A percentile compares a stretch with the other conserved stretches of the same genome.
Evolutionary conservation across 2,888 invertebrate genomes (phyloP).

Genomic region (Polyommatus icarus): DNA sequence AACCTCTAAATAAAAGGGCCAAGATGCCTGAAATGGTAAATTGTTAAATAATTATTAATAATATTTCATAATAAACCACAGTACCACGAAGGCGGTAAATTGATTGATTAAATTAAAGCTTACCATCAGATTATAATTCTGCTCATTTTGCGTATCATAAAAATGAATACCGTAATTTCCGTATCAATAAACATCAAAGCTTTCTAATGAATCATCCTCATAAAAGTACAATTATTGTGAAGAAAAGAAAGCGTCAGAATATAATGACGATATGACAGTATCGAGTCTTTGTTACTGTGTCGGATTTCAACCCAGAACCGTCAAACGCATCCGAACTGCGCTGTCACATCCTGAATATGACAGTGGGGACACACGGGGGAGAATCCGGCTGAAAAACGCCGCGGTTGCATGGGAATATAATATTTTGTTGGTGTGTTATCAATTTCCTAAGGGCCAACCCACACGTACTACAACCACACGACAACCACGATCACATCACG

Average conservation of each 20-base stretch:
- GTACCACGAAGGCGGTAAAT: no score
- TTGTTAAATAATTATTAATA: no score
- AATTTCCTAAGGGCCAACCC: no score
- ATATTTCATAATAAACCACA: no score
- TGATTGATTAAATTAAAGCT: neutral
- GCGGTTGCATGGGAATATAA: neutral
- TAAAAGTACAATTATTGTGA: neutral
- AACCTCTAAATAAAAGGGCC: no score
- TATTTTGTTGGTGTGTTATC: no score
- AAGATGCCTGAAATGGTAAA: no score
- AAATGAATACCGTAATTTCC: neutral
- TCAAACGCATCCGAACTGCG: constrained; percentile 60
- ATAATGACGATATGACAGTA: constrained; percentile 2
- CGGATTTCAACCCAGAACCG: constrained; percentile 54
- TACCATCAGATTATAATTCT: neutral
- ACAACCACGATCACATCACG: no score
- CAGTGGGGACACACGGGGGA: constrained; percentile 45
- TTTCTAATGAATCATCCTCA: constrained; percentile 7
- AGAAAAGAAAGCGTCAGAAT: neutral
- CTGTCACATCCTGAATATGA: constrained; percentile 64
- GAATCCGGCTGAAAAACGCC: constrained; percentile 37
- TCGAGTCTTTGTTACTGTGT: constrained; percentile 17
- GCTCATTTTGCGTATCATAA: neutral
- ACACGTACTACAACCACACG: no score
- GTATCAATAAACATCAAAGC: constrained; percentile 4